phyloP scores from a whole-genome alignment of 2,888 invertebrate species.

The Perithous albicinctus region DNA sequence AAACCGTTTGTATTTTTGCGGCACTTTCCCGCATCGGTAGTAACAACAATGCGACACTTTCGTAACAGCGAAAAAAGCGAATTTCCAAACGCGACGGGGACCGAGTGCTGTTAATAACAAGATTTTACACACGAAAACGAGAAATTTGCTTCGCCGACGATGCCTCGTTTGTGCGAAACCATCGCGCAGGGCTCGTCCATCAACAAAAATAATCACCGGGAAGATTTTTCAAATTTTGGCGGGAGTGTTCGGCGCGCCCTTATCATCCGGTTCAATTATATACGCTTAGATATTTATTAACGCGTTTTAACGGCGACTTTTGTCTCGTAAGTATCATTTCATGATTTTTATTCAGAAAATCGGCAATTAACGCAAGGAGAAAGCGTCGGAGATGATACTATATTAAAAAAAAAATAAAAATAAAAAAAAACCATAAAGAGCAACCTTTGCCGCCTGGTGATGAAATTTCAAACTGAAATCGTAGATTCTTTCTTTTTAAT shows the following conservation, averaged over 20 bases:
- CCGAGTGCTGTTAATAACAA: too few species aligned
- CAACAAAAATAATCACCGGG: constrained; percentile 28
- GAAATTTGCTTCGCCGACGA: neutral
- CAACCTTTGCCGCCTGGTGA: neutral
- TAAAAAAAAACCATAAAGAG: too few species aligned
- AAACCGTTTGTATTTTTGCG: constrained; percentile 35
- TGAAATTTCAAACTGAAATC: neutral
- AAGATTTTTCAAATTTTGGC: constrained; percentile 56
- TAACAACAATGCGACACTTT: neutral
- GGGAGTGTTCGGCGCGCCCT: constrained; percentile 36
- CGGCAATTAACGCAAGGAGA: neutral
- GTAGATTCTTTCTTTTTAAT: neutral
- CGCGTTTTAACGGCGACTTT: neutral
- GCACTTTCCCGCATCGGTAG: neutral
- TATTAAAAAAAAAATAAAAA: too few species aligned
- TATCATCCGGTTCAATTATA: neutral
- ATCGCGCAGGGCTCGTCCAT: constrained; percentile 23
- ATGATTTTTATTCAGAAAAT: neutral
- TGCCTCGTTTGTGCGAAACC: constrained; percentile 10
- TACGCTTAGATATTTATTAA: neutral
- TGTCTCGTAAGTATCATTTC: neutral
- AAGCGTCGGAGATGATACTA: neutral
- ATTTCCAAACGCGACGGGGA: neutral
- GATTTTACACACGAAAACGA: neutral
- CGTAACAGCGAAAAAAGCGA: too few species aligned